Conservation (phyloP, 2,888 invertebrate species). For the Frankliniella fusca region DNA sequence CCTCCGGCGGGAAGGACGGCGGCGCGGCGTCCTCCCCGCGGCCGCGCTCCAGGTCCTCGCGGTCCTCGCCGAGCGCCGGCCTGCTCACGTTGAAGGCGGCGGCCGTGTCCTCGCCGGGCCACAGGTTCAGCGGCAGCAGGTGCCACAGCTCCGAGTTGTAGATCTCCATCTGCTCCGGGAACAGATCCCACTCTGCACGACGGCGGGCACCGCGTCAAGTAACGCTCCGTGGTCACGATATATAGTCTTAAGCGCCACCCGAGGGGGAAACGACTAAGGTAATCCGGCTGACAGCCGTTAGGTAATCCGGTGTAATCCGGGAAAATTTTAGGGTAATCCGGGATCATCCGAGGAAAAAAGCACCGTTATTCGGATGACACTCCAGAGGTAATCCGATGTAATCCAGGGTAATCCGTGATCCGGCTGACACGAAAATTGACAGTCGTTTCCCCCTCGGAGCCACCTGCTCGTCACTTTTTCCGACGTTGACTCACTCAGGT, state of each 20-base stretch:
- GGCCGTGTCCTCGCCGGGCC: background rate
- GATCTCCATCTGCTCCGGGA: slow-evolving; percentile 16
- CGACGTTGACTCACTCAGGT: background rate
- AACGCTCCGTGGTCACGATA: no score
- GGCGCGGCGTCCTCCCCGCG: background rate
- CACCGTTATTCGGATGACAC: no score
- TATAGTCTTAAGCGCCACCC: no score
- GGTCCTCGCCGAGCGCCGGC: background rate
- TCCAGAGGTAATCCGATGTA: no score
- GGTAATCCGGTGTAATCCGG: no score
- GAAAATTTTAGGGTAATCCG: no score
- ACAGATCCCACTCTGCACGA: background rate
- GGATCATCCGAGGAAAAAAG: no score
- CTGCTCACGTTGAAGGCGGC: background rate
- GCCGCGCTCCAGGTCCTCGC: background rate
- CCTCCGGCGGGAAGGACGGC: background rate
- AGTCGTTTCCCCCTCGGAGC: no score
- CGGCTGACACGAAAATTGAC: no score
- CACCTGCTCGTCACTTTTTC: background rate
- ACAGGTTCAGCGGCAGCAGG: slow-evolving; percentile 15
- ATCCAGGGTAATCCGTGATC: no score
- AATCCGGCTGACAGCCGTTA: no score
- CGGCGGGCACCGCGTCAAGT: background rate
- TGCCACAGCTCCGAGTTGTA: slow-evolving; percentile 16
- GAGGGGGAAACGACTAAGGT: no score